phyloP scores from a whole-genome alignment of 2,113 vertebrate species.

The Scortum barcoo region DNA sequence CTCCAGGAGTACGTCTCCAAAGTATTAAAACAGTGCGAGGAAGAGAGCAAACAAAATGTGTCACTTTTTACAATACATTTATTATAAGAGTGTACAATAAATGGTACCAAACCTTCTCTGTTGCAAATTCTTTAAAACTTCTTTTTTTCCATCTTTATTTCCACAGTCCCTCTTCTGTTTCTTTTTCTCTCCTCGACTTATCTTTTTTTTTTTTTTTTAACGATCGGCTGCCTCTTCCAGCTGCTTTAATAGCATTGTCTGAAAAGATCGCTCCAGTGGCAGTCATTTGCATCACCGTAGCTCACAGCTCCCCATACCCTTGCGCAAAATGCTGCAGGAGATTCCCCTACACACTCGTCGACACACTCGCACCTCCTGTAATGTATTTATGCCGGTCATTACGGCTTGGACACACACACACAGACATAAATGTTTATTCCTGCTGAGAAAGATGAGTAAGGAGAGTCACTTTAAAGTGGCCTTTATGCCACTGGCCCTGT shows the following conservation, averaged over 20 bases:
- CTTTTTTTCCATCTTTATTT: background rate
- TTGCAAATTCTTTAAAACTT: background rate
- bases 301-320: background rate
- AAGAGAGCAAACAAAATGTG: background rate
- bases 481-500: background rate
- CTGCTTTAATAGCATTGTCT: background rate
- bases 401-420: slow-evolving; percentile 30
- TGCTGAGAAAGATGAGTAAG: slow-evolving; percentile 43
- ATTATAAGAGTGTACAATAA: background rate
- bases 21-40: background rate
- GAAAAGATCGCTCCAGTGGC: slow-evolving; percentile 2
- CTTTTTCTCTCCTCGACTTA: too few relatives aligned
- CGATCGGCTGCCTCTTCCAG: background rate
- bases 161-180: background rate
- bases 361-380: slow-evolving; percentile 1
- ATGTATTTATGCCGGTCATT: slow-evolving; percentile 26
- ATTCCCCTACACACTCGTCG: background rate
- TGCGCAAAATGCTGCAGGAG: background rate
- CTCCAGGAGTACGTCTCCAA: background rate
- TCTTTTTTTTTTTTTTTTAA: background rate
- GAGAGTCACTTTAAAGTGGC: slow-evolving; percentile 43
- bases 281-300: background rate
- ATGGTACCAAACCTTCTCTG: background rate
- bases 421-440: slow-evolving; percentile 41
- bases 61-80: background rate